Base-by-base conservation (phyloP, 2,888 invertebrate genomes). In the Junonia oenone region DNA sequence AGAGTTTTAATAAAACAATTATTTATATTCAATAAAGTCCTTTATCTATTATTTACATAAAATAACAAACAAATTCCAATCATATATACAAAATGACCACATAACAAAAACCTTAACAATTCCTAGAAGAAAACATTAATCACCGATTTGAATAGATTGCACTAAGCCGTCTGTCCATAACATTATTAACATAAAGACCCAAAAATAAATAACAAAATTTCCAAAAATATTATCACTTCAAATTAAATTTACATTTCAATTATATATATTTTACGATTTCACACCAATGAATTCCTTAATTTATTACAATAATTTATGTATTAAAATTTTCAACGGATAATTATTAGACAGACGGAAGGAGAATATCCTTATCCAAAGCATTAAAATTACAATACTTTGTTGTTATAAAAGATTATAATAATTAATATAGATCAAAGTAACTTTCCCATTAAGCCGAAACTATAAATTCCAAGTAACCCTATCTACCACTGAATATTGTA, bases 31-130 rank as follows among this genome's bases (percentile, higher is more conserved):
- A 78, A 76, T 75, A 61, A 80, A 82, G 82, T 79, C 84, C 78
- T 75, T 78, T 83, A 87, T 88, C 82, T 87, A 84, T 81, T 88
- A 89, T 89, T 85, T 88, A 89, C 88, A 89, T 74, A 72, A 76
- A 85, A 75, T 78, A 85, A 83, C 81, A 84, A 85, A 82, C 72
- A 71, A 81, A 82, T 78, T 69, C 72, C 77, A 83, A 81, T 79
- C 78, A 81, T 64, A 85, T 83, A 81, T 87, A 87, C 83, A 86
- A 81, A 74, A 72, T 70, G 69, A 72, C 68, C 70, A 65, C 63
- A 68, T 72, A 75, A 75, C 68, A 72, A 74, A 76, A 75, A 70
- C 71, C 71, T 70, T 74, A 82, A 85, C 78, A 81, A 77, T 82
- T 76, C 74, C 81, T 83, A 84, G 48, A 57, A 64, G 56, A 63